A percentile compares a stretch with the other conserved stretches of the same genome.
phyloP scores from a whole-genome alignment of 2,888 invertebrate genomes.

The Miltochrista miniata region DNA sequence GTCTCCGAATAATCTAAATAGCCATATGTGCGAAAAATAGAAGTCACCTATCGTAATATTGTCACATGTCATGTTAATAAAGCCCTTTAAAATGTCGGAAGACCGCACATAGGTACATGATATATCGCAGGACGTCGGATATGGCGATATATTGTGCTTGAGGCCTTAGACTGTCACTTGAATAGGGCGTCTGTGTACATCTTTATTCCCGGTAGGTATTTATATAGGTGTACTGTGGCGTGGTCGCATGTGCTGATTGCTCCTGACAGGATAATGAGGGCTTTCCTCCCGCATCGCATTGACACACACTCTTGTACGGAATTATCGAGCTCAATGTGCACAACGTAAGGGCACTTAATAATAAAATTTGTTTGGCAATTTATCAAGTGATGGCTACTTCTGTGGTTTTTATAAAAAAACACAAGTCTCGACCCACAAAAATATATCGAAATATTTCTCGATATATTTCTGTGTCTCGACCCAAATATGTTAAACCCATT shows the following conservation, averaged over 20 bases:
- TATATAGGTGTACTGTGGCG: conserved; percentile 44
- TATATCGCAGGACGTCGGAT: conserved; percentile 26
- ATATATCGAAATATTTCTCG: no score
- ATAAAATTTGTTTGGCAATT: conserved; percentile 28
- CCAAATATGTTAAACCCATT: no score
- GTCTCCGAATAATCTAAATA: no score
- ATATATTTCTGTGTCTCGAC: no score
- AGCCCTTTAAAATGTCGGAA: conserved; percentile 18
- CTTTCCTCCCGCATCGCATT: conserved; percentile 77
- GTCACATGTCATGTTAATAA: neutral
- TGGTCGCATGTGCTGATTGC: conserved; percentile 68
- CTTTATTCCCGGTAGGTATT: conserved; percentile 46
- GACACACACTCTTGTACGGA: conserved; percentile 63
- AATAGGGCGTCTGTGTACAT: conserved; percentile 45
- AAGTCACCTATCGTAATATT: neutral
- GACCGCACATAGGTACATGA: conserved; percentile 21
- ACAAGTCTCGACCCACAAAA: no score
- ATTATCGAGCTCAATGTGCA: conserved; percentile 47
- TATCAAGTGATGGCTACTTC: conserved; percentile 5
- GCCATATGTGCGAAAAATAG: no score
- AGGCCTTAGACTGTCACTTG: conserved; percentile 34
- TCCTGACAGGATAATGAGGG: conserved; percentile 79
- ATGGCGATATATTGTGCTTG: conserved; percentile 27
- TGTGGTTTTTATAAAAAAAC: neutral
- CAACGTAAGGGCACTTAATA: conserved; percentile 58